A percentile compares a stretch with the other conserved stretches of the same genome.
Conservation (phyloP, 2,888 invertebrate species). For the Dinocampus coccinellae region DNA sequence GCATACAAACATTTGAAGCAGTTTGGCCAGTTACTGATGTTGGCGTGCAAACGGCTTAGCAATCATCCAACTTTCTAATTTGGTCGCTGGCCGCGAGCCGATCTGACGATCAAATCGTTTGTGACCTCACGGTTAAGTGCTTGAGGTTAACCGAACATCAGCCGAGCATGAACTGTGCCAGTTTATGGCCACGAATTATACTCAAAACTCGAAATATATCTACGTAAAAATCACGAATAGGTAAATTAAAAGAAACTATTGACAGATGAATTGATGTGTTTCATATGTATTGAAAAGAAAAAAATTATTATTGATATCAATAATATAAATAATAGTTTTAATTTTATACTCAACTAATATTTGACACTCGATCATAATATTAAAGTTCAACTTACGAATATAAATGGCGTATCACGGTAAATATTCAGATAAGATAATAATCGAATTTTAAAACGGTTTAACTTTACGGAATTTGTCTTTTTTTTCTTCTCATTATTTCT, state of each 20-base stretch:
- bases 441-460: not conserved
- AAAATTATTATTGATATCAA: too few species aligned
- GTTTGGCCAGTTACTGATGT: conserved; percentile 56
- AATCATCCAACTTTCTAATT: conserved; percentile 65
- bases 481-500: too few species aligned
- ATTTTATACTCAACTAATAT: not conserved
- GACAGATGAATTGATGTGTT: too few species aligned
- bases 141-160: conserved; percentile 48
- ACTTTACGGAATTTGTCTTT: too few species aligned
- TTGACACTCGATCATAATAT: too few species aligned
- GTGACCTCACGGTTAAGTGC: conserved; percentile 53
- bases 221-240: conserved; percentile 14
- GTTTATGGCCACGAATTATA: conserved; percentile 24
- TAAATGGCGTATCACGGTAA: too few species aligned
- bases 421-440: not conserved
- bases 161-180: conserved; percentile 29
- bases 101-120: conserved; percentile 64
- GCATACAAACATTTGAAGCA: conserved; percentile 32
- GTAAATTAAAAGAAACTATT: not conserved
- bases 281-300: too few species aligned
- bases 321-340: not conserved
- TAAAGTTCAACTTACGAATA: too few species aligned
- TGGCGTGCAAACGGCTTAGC: conserved; percentile 62
- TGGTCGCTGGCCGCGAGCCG: conserved; percentile 52
- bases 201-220: conserved; percentile 20